These are phyloP conservation scores for Drosophila sproati DNA, from an alignment of 1,140 invertebrate species.

Conservation along the genomic window DNA sequence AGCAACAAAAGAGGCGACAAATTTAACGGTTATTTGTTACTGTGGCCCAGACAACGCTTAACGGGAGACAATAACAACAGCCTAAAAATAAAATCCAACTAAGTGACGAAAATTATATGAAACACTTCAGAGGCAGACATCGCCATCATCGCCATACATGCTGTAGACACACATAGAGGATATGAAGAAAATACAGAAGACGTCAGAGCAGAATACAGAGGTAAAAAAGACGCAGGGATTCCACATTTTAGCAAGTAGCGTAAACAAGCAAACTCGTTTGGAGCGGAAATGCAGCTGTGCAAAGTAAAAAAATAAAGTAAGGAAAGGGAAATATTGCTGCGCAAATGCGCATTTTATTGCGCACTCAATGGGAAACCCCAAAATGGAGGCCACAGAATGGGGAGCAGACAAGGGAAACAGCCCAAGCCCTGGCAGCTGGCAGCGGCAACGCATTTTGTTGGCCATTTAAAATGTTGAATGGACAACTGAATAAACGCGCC, in stretches of 20 bases:
- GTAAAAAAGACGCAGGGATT: neutral
- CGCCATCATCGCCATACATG: neutral
- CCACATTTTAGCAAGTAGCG: constrained; percentile 21
- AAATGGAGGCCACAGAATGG: constrained; percentile 5
- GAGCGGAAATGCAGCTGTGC: constrained; percentile 41
- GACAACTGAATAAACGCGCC: constrained; percentile 17
- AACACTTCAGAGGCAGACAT: constrained; percentile 31
- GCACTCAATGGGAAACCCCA: constrained; percentile 39
- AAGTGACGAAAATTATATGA: constrained; percentile 40
- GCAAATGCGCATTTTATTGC: constrained; percentile 53
- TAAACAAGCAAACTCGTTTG: constrained; percentile 50
- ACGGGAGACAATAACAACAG: constrained; percentile 19
- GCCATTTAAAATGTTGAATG: constrained; percentile 28
- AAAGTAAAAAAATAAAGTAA: neutral
- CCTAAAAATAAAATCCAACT: constrained; percentile 44
- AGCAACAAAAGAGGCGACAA: constrained; percentile 5
- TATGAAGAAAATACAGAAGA: neutral
- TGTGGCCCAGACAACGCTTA: constrained; percentile 7
- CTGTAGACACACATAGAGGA: neutral
- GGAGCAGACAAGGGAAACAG: neutral
- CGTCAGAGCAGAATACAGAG: neutral
- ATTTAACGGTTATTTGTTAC: constrained; percentile 18
- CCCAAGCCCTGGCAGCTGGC: constrained; percentile 18
- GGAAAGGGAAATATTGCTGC: constrained; percentile 26
- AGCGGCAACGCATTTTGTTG: constrained; percentile 24